Evolutionary conservation across 2,888 invertebrate genomes (phyloP).

Genomic region (Dyspetes luteomarginatus): DNA sequence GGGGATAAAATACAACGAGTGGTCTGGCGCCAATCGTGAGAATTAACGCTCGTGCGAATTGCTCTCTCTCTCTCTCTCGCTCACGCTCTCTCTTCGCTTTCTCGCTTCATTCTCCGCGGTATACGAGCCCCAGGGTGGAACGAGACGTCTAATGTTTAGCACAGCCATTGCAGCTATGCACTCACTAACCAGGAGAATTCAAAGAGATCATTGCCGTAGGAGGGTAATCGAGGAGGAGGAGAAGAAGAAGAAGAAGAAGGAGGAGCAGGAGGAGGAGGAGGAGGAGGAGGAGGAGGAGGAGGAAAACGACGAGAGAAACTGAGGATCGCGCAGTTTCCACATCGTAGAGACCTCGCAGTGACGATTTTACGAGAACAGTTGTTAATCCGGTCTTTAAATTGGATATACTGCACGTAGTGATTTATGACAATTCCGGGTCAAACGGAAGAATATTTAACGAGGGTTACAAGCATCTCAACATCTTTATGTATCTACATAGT

Average conservation of each 20-base stretch:
- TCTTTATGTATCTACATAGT: no score
- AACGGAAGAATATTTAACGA: constrained; percentile 35
- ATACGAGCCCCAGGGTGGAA: no score
- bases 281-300: no score
- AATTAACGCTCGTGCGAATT: constrained; percentile 63
- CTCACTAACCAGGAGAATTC: constrained; percentile 41
- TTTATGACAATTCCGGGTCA: constrained; percentile 4
- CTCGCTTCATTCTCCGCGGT: constrained; percentile 36
- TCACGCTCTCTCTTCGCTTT: not conserved
- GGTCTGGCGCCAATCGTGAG: constrained; percentile 67
- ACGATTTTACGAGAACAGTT: constrained; percentile 50
- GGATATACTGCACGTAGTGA: constrained; percentile 34
- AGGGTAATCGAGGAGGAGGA: not conserved
- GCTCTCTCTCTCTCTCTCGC: not conserved
- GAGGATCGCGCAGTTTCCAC: not conserved
- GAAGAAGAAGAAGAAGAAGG: no score
- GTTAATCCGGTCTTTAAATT: constrained; percentile 51
- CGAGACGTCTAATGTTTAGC: constrained; percentile 57
- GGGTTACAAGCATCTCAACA: constrained; percentile 2
- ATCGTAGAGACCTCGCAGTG: constrained; percentile 11
- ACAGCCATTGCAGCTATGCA: constrained; percentile 25
- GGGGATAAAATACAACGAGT: constrained; percentile 8
- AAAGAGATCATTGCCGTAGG: constrained; percentile 8
- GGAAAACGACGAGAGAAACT: no score
- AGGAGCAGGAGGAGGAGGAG: no score